Conservation (phyloP, 2,797 vertebrate genomes). For the Myoxocephalus aenaeus region DNA sequence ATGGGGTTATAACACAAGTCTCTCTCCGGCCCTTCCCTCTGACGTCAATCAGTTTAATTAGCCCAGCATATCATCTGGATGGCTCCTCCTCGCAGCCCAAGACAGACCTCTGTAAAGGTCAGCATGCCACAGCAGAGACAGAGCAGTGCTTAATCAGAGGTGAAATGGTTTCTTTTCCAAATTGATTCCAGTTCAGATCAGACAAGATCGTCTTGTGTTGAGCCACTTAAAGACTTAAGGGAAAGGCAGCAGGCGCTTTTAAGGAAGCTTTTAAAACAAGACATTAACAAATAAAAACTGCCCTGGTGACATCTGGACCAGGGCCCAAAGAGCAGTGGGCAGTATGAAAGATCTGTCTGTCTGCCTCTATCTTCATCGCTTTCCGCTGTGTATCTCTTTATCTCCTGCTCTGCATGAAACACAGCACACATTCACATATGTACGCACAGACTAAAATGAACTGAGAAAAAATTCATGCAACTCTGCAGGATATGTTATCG, state of each 20-base stretch:
- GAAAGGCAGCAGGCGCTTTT: conserved; percentile 67
- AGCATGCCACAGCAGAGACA: conserved; percentile 83
- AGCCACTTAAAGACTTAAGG: conserved; percentile 75
- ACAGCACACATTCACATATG: conserved; percentile 43
- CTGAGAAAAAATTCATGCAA: conserved; percentile 48
- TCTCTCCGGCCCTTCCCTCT: conserved; percentile 66
- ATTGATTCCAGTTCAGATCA: conserved; percentile 82
- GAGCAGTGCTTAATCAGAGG: conserved; percentile 82
- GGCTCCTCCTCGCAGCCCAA: conserved; percentile 72
- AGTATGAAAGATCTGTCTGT: conserved; percentile 59
- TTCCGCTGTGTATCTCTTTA: conserved; percentile 50
- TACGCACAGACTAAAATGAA: conserved; percentile 41
- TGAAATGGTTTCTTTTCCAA: conserved; percentile 86
- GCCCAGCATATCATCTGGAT: conserved; percentile 71
- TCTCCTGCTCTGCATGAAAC: conserved; percentile 57
- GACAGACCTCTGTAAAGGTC: conserved; percentile 85
- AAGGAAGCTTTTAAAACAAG: conserved; percentile 76
- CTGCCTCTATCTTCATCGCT: conserved; percentile 55
- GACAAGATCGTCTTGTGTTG: conserved; percentile 83
- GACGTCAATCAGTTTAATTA: conserved; percentile 84
- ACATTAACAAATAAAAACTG: conserved; percentile 79
- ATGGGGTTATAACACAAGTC: conserved; percentile 78
- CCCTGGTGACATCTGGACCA: conserved; percentile 75
- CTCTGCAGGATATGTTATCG: conserved; percentile 62
- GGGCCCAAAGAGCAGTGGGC: conserved; percentile 58